Conservation (phyloP, 1,140 invertebrate genomes). For the Himalopsyche phryganea region DNA sequence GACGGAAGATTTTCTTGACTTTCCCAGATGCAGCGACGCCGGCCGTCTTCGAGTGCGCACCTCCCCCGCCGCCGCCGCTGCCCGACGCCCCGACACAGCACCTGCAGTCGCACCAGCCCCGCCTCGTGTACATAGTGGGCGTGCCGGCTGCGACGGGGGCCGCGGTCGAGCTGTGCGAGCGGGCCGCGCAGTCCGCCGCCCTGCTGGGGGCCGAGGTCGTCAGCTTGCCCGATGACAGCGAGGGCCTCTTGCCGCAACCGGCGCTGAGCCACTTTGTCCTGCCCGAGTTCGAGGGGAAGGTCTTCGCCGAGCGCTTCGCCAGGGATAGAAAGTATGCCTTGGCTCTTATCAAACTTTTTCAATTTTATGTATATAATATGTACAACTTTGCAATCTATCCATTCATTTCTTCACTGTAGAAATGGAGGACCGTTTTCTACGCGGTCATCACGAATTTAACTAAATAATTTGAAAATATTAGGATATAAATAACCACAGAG, state of each 20-base stretch:
- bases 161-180: conserved; percentile 50
- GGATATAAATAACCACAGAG: too few relatives aligned
- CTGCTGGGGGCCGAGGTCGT: conserved; percentile 63
- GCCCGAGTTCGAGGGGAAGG: conserved; percentile 12
- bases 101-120: conserved; percentile 42
- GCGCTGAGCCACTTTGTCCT: conserved; percentile 3
- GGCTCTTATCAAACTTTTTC: background rate
- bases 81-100: conserved; percentile 39
- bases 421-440: too few relatives aligned
- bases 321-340: background rate
- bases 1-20: background rate
- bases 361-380: too few relatives aligned
- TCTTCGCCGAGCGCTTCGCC: conserved; percentile 4
- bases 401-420: too few relatives aligned
- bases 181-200: conserved; percentile 56
- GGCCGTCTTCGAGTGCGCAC: conserved; percentile 38
- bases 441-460: too few relatives aligned
- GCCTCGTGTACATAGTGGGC: conserved; percentile 28
- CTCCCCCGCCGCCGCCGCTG: conserved; percentile 39
- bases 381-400: too few relatives aligned
- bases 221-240: conserved; percentile 48
- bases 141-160: conserved; percentile 36
- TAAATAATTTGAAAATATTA: too few relatives aligned
- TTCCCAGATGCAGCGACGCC: conserved; percentile 35
- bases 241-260: background rate